Evolutionary conservation across 2,888 invertebrate species (phyloP), one percentile per base, ranked within the genome.

Genomic region (Horisme vitalbata): DNA sequence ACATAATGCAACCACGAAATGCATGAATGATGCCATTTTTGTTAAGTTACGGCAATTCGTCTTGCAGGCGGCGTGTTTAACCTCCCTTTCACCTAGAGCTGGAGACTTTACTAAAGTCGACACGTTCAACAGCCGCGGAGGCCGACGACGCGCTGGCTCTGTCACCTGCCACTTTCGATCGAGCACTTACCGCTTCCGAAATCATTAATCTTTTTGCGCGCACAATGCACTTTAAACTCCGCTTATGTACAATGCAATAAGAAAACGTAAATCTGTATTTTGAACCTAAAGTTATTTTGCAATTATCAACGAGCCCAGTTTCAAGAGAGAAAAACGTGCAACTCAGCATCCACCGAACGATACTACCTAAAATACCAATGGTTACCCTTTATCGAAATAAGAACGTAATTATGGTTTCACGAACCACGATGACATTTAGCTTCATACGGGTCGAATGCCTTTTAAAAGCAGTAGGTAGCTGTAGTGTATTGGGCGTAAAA

Each of bases 11-110:
- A 83, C 74, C 75, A 71, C 76, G 71, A 83, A 82, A 75, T 77
- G 72, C 79, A 79, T 80, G 75, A 85, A 79, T 86, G 84, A 85
- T 82, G 87, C 85, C 86, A 88, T 85, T 86, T 84, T 85, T 85
- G 82, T 79, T 68, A 75, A 76, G 83, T 86, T 87, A 83, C 75
- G 60, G 81, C 83, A 87, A 87, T 84, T 80, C 71, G 72, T 79
- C 75, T 82, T 79, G 73, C 69, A 65, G 68, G 71, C 75, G 71
- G 74, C 72, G 67, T 60, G 67, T 77, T 79, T 84, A 86, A 83
- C 84, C 86, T 86, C 77, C 87, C 87, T 88, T 86, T 88, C 87
- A 88, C 88, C 74, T 59, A 53, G 58, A 52, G 55, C 57, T 55
- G 53, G 49, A 57, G 59, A 47, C 55, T 36, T 39, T 14, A 26